Percentiles rank a stretch among this genome's conserved stretches.
phyloP scores from a whole-genome alignment of 2,888 invertebrate species.

The Ophraella communa region DNA sequence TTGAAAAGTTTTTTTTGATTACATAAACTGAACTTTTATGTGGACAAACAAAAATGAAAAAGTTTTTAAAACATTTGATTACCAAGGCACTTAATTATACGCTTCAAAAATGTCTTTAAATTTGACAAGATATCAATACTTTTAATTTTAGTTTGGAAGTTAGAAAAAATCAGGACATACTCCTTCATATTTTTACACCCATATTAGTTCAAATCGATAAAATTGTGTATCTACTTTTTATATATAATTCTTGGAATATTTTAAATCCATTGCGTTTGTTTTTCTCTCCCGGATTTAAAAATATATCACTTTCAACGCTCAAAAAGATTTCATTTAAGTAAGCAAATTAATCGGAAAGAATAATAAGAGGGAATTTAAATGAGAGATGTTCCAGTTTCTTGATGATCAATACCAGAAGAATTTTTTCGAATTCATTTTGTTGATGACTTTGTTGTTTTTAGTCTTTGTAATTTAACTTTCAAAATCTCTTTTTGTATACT shows the following conservation, averaged over 20 bases:
- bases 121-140: background rate
- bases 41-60: background rate
- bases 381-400: background rate
- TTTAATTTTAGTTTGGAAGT: no score
- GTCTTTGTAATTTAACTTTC: no score
- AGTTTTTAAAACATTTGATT: background rate
- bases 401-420: background rate
- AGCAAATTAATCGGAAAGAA: background rate
- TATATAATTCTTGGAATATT: no score
- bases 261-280: no score
- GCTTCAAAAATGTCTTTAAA: background rate
- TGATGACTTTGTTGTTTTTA: no score
- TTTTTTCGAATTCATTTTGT: background rate
- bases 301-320: background rate
- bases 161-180: no score
- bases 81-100: background rate
- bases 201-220: no score
- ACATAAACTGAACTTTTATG: background rate
- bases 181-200: no score
- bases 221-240: no score
- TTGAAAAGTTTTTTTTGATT: background rate
- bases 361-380: background rate
- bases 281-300: no score
- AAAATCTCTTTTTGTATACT: no score
- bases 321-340: background rate